These are phyloP conservation scores for Glossophaga mutica DNA, from an alignment of 2,797 vertebrate genomes.

Conservation along the genomic window DNA sequence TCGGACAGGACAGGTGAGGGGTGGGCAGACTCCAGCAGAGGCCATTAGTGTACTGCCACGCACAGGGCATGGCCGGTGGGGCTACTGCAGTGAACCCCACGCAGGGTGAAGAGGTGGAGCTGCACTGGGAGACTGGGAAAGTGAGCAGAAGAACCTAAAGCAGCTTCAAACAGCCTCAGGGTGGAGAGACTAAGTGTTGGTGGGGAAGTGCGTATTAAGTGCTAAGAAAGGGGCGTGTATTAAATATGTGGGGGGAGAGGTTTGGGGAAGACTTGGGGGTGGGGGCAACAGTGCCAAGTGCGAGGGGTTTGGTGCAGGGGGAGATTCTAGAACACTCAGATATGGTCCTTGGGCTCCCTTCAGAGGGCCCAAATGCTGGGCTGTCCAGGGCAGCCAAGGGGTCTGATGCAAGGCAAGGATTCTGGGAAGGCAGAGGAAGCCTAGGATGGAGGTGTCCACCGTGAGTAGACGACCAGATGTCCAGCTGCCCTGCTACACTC, in stretches of 20 bases:
- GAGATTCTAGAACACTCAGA: conserved; percentile 27
- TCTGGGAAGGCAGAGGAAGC: background rate
- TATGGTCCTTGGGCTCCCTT: background rate
- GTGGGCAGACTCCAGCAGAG: background rate
- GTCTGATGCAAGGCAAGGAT: background rate
- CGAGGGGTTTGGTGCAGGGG: background rate
- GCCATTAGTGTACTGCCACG: conserved; percentile 14
- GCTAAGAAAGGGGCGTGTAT: conserved; percentile 27
- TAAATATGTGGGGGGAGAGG: background rate
- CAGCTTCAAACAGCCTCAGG: conserved; percentile 44
- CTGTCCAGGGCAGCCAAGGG: background rate
- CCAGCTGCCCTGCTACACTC: background rate
- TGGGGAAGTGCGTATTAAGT: conserved; percentile 10
- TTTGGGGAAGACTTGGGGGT: background rate
- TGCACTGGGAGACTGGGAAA: background rate
- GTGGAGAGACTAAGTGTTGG: conserved; percentile 23
- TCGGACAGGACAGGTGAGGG: conserved; percentile 38
- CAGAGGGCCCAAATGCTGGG: background rate
- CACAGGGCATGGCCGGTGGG: background rate
- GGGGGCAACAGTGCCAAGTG: background rate
- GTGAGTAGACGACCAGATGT: background rate
- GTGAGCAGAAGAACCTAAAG: conserved; percentile 14
- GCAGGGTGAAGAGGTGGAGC: background rate
- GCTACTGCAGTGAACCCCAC: background rate
- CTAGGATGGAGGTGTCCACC: background rate